Base-by-base conservation (phyloP, 1,140 invertebrate species). In the Protaetia brevitarsis region DNA sequence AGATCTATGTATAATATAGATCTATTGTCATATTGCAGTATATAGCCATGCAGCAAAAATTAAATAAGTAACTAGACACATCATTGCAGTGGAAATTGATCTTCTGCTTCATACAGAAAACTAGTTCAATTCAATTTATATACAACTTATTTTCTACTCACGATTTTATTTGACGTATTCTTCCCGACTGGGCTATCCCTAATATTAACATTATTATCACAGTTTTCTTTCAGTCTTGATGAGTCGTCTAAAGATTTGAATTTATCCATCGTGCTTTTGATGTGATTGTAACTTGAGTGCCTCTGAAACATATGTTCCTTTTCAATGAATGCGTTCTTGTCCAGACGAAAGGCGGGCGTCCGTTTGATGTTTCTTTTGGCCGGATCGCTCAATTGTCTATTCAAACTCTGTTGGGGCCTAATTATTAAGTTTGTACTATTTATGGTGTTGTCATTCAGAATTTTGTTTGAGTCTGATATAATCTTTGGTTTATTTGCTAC, bases 291-390 rank as follows among this genome's bases (percentile, higher is more conserved):
- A 26, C 31, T 34, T 7, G 73, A 73, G 21, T 78, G 74, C 16
- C 73, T 72, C 36, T 74, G 66, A 60, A 70, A 67, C 19, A 16
- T 63, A 64, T 59, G 62, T 31, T n/a, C 79, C 74, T 73, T 81
- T 79, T 70, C 81, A 72, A 23, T 36, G 45, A 60, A 21, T 26
- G 63, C 73, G 30, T 71, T 82, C 57, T 81, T 77, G 64, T 86
- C 85, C 67, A 84, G 82, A 3, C 86, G 76, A 72, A 87, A 86
- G 0, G 86, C 85, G 34, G 85, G 85, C 26, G 83, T 85, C 64
- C 85, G 76, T 64, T 86, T 85, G n/a, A 87, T 79, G 69, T 79
- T 81, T 19, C 73, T 66, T 68, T 83, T 84, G 58, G 81, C 81
- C 2, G 85, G 85, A 74, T 86, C 85, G 70, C 84, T 86, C 0